Evolutionary conservation across 2,888 invertebrate species (phyloP).

Genomic region (Serripes groenlandicus): DNA sequence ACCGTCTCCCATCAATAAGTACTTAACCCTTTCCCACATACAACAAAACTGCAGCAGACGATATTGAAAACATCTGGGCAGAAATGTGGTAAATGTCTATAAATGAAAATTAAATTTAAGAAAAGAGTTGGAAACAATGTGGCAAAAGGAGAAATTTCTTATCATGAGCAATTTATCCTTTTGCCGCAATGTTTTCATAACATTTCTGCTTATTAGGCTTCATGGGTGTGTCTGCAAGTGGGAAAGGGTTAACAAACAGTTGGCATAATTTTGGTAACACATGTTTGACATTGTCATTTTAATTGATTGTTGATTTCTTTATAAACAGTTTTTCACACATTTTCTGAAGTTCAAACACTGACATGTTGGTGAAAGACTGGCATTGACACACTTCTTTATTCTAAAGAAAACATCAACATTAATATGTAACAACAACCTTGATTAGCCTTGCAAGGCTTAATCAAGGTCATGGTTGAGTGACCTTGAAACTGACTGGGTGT

Average conservation of each 20-base stretch:
- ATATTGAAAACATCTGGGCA: too few relatives aligned
- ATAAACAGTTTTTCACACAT: conserved; percentile 13
- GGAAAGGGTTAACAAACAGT: neutral
- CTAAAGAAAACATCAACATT: too few relatives aligned
- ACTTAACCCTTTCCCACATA: too few relatives aligned
- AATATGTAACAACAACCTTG: too few relatives aligned
- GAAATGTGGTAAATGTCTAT: too few relatives aligned
- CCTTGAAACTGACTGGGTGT: conserved; percentile 3
- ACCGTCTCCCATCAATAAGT: too few relatives aligned
- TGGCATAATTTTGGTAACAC: neutral
- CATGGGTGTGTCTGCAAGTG: neutral
- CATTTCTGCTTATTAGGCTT: neutral
- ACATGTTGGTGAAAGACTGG: neutral
- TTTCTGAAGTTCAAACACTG: neutral
- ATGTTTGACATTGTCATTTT: conserved; percentile 12
- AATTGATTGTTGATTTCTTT: conserved; percentile 1
- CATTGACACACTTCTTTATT: conserved; percentile 21
- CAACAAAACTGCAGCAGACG: too few relatives aligned
- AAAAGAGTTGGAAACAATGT: too few relatives aligned
- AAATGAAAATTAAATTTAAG: too few relatives aligned
- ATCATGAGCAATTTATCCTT: neutral
- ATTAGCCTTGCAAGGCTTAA: conserved; percentile 11
- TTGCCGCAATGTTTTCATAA: neutral
- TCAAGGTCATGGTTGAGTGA: conserved; percentile 11
- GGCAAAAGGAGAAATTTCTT: conserved; percentile 2